phyloP scores from a whole-genome alignment of 2,797 vertebrate genomes.

The Apogon hyalosoma region DNA sequence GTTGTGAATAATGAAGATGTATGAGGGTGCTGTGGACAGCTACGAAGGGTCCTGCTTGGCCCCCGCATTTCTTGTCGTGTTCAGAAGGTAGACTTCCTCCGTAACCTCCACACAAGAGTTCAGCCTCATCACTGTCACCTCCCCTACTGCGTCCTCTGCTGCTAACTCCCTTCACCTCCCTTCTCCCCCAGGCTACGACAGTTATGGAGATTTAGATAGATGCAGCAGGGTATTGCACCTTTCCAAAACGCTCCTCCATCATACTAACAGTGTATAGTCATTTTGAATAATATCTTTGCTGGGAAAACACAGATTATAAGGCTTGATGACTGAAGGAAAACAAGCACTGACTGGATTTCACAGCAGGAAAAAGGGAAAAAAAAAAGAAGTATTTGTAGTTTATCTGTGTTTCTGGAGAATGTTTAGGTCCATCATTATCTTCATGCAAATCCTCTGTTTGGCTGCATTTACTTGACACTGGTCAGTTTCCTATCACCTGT shows the following conservation, averaged over 20 bases:
- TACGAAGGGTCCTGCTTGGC: constrained; percentile 48
- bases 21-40: constrained; percentile 44
- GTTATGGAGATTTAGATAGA: constrained; percentile 57
- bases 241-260: constrained; percentile 50
- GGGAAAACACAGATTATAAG: constrained; percentile 52
- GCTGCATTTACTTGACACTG: neutral
- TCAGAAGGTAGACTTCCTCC: constrained; percentile 58
- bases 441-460: constrained; percentile 20
- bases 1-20: constrained; percentile 71
- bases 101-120: constrained; percentile 59
- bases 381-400: constrained; percentile 9
- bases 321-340: constrained; percentile 49
- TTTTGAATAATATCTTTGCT: constrained; percentile 54
- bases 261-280: constrained; percentile 49
- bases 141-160: constrained; percentile 33
- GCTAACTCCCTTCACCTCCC: constrained; percentile 39
- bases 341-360: constrained; percentile 17
- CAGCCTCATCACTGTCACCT: constrained; percentile 60
- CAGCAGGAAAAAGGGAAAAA: neutral
- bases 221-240: constrained; percentile 45
- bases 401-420: neutral
- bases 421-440: constrained; percentile 33
- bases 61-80: constrained; percentile 57
- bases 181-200: constrained; percentile 28
- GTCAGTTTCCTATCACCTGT: constrained; percentile 9